Conservation (phyloP, 2,888 invertebrate species). For the Sphaerophoria taeniata region DNA sequence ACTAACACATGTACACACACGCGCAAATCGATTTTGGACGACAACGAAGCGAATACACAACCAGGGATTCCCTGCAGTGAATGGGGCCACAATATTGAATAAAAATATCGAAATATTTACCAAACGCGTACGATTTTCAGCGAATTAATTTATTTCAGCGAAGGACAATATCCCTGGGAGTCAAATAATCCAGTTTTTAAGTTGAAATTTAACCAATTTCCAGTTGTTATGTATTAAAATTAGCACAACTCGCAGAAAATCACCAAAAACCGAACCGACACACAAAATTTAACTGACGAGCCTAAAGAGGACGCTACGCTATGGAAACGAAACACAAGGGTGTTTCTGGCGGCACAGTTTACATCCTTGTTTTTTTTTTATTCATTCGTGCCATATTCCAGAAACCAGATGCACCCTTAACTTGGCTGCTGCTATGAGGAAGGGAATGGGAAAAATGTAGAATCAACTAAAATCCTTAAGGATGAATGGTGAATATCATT, state of each 20-base stretch:
- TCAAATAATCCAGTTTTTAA: constrained; percentile 29
- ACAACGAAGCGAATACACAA: constrained; percentile 48
- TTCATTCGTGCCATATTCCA: constrained; percentile 9
- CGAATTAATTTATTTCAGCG: constrained; percentile 12
- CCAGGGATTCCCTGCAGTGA: constrained; percentile 60
- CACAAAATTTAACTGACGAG: constrained; percentile 70
- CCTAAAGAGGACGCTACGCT: constrained; percentile 53
- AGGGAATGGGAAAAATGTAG: constrained; percentile 32
- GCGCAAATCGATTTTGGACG: constrained; percentile 67
- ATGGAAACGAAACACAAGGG: constrained; percentile 65
- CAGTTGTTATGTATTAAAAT: constrained; percentile 48
- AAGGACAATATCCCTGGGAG: constrained; percentile 46
- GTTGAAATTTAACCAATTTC: constrained; percentile 12
- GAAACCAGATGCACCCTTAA: constrained; percentile 32
- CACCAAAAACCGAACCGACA: constrained; percentile 74
- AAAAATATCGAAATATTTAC: constrained; percentile 53
- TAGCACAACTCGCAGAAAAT: constrained; percentile 43
- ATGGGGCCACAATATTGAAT: constrained; percentile 36
- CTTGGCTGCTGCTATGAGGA: background rate
- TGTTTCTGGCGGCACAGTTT: constrained; percentile 48
- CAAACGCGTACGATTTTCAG: background rate
- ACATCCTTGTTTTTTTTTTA: background rate
- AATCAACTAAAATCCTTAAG: constrained; percentile 11
- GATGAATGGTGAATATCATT: background rate
- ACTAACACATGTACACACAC: constrained; percentile 50